These are phyloP conservation scores for Lysiphlebus fabarum DNA, from an alignment of 1,140 invertebrate genomes.

Conservation along the genomic window DNA sequence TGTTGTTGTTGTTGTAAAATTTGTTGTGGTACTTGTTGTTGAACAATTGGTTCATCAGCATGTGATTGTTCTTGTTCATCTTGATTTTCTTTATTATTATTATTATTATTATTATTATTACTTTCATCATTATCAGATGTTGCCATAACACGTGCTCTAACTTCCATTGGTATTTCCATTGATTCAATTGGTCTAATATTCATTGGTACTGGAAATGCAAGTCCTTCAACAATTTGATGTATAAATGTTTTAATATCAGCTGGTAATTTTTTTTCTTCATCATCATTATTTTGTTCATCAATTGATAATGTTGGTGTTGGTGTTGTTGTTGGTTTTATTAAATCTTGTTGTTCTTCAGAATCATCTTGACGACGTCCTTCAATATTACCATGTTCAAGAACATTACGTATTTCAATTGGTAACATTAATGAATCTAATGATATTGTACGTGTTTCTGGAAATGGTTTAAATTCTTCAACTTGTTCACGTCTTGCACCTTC, in stretches of 20 bases:
- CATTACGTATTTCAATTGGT: conserved; percentile 46
- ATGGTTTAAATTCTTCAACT: conserved; percentile 45
- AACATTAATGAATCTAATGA: conserved; percentile 44
- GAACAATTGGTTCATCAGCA: conserved; percentile 11
- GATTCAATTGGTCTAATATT: conserved; percentile 42
- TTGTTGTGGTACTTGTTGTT: conserved; percentile 10
- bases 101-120: too few relatives aligned
- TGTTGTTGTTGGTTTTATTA: conserved; percentile 39
- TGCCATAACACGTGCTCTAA: conserved; percentile 41
- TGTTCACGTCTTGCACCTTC: conserved; percentile 44
- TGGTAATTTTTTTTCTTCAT: conserved; percentile 42
- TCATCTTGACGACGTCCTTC: conserved; percentile 38
- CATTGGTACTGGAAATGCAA: conserved; percentile 40
- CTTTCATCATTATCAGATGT: conserved; percentile 29
- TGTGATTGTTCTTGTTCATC: conserved; percentile 31
- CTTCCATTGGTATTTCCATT: conserved; percentile 44
- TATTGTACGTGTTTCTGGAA: conserved; percentile 42
- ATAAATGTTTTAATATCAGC: conserved; percentile 46
- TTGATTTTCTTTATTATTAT: conserved; percentile 41
- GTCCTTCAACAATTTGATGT: conserved; percentile 47
- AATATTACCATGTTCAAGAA: conserved; percentile 48
- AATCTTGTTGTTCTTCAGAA: conserved; percentile 37
- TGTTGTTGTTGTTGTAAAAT: background rate
- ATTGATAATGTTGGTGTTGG: conserved; percentile 39
- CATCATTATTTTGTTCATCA: conserved; percentile 31